phyloP scores from a whole-genome alignment of 2,797 vertebrate species.

The Phoxinus dragarum region DNA sequence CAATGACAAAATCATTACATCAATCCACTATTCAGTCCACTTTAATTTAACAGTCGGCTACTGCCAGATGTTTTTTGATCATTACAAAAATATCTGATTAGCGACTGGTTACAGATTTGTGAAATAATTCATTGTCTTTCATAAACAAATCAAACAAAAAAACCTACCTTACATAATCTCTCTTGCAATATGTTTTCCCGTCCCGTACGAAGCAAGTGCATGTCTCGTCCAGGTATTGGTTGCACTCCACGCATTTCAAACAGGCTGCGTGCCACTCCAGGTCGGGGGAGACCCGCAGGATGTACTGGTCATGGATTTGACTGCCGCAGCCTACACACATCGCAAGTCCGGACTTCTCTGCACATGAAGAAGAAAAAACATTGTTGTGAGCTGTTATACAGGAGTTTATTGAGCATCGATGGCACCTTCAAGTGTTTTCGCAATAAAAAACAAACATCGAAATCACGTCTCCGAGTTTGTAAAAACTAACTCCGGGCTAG shows the following conservation, averaged over 20 bases:
- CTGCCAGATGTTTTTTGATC: background rate
- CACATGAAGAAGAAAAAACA: slow-evolving; percentile 45
- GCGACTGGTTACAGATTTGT: background rate
- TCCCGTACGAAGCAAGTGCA: slow-evolving; percentile 96
- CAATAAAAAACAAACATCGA: background rate
- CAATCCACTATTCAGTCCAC: background rate
- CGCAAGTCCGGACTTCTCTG: slow-evolving; percentile 92
- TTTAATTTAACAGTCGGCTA: background rate
- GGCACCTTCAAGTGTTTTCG: background rate
- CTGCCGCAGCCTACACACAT: slow-evolving; percentile 97
- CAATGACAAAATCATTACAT: background rate
- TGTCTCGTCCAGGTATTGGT: slow-evolving; percentile 92
- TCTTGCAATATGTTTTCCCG: slow-evolving; percentile 96
- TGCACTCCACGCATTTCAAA: slow-evolving; percentile 94
- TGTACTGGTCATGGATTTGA: slow-evolving; percentile 96
- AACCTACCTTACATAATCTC: slow-evolving; percentile 91
- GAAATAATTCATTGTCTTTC: background rate
- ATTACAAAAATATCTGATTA: background rate
- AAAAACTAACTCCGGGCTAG: background rate
- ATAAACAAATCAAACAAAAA: slow-evolving; percentile 9
- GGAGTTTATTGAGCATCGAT: background rate
- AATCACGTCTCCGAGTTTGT: background rate
- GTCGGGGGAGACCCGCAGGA: slow-evolving; percentile 94
- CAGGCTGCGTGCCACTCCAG: slow-evolving; percentile 98
- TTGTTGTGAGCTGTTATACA: background rate